These are phyloP conservation scores for Rhyacophila brunnea DNA, from an alignment of 1,140 invertebrate genomes.

Conservation along the genomic window DNA sequence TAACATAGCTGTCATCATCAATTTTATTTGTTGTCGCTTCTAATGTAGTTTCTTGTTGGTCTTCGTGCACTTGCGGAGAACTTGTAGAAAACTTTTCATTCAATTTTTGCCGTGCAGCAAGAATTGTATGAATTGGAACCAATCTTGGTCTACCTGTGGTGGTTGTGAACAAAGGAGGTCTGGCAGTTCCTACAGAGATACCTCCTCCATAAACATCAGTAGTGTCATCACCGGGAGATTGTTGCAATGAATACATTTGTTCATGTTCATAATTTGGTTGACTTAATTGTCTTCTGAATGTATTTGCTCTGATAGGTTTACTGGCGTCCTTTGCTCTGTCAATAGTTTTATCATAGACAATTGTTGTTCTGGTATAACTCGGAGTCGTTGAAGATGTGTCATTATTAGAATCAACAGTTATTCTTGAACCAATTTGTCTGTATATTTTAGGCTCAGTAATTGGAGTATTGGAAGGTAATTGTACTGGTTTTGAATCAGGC, in stretches of 20 bases:
- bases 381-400: constrained; percentile 20
- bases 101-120: constrained; percentile 46
- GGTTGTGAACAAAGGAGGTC: constrained; percentile 67
- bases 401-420: constrained; percentile 15
- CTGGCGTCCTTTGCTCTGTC: constrained; percentile 46
- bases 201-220: constrained; percentile 66
- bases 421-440: constrained; percentile 17
- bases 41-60: constrained; percentile 47
- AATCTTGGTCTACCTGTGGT: constrained; percentile 52
- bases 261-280: constrained; percentile 48
- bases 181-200: constrained; percentile 57
- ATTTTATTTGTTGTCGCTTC: constrained; percentile 52
- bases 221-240: constrained; percentile 60
- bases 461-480: constrained; percentile 2
- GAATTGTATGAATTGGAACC: constrained; percentile 45
- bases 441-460: constrained; percentile 23
- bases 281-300: constrained; percentile 58
- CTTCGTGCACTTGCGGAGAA: constrained; percentile 41
- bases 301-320: constrained; percentile 45
- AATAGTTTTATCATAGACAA: constrained; percentile 49
- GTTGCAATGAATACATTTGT: constrained; percentile 49
- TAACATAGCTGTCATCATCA: constrained; percentile 45
- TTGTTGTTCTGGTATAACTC: constrained; percentile 39
- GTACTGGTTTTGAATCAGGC: constrained; percentile 16
- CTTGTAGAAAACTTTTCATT: constrained; percentile 51